A percentile compares a stretch with the other conserved stretches of the same genome.
These are phyloP conservation scores for Sakesphorus luctuosus DNA, from an alignment of 2,113 vertebrate species.

Conservation along the genomic window DNA sequence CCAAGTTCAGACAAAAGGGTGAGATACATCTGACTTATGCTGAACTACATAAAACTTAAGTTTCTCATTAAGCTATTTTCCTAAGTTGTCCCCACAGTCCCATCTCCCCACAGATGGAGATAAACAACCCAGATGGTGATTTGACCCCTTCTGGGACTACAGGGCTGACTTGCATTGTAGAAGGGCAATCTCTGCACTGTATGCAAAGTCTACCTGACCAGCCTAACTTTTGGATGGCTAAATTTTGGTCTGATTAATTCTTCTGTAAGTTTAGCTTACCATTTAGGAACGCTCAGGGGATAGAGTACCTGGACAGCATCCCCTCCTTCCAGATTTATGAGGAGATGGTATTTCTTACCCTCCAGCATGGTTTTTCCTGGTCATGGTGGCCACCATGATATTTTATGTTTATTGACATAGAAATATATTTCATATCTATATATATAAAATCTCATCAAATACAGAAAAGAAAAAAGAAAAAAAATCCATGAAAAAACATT, in stretches of 20 bases:
- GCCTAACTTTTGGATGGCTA: neutral
- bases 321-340: neutral
- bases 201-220: neutral
- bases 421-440: neutral
- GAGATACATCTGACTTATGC: neutral
- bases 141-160: neutral
- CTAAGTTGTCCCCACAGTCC: neutral
- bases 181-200: neutral
- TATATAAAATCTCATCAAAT: neutral
- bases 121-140: neutral
- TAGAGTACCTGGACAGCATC: neutral
- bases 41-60: neutral
- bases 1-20: slow-evolving; percentile 5
- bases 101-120: neutral
- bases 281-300: neutral
- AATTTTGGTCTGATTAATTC: neutral
- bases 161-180: neutral
- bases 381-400: neutral
- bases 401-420: neutral
- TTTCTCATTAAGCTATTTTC: neutral
- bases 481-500: neutral
- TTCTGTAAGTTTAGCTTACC: neutral
- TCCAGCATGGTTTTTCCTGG: neutral
- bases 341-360: neutral
- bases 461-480: neutral